These are phyloP conservation scores for Hybognathus amarus DNA, from an alignment of 2,797 vertebrate species.

Conservation along the genomic window DNA sequence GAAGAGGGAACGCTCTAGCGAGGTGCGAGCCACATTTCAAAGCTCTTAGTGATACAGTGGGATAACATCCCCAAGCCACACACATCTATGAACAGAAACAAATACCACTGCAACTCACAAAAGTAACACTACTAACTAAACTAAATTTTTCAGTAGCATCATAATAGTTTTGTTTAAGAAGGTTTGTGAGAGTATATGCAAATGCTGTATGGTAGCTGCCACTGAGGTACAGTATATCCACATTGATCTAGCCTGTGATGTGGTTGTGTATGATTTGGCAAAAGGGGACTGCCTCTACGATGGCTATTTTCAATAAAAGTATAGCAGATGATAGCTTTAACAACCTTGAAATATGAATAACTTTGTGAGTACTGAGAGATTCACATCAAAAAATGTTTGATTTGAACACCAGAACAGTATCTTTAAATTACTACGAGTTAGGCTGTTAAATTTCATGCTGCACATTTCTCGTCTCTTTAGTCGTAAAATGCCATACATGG, in stretches of 20 bases:
- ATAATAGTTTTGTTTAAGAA: background rate
- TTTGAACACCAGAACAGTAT: background rate
- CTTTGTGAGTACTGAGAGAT: background rate
- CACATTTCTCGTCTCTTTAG: background rate
- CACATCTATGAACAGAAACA: background rate
- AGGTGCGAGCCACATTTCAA: conserved; percentile 33
- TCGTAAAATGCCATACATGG: conserved; percentile 9
- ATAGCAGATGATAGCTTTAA: background rate
- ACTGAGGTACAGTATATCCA: too few relatives aligned
- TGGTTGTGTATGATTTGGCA: too few relatives aligned
- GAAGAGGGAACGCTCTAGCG: conserved; percentile 21
- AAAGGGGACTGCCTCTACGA: too few relatives aligned
- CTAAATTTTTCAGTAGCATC: background rate
- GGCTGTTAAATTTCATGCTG: conserved; percentile 10
- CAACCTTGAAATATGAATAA: background rate
- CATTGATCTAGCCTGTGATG: too few relatives aligned
- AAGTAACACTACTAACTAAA: background rate
- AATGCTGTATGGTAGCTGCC: too few relatives aligned
- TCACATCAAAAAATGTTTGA: background rate
- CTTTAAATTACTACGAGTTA: background rate
- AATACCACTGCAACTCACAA: conserved; percentile 14
- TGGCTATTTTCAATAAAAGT: too few relatives aligned
- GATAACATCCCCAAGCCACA: conserved; percentile 11
- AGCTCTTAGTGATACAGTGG: conserved; percentile 24
- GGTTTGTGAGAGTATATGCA: too few relatives aligned